phyloP scores from a whole-genome alignment of 2,797 vertebrate genomes.

The Cyclopterus lumpus region DNA sequence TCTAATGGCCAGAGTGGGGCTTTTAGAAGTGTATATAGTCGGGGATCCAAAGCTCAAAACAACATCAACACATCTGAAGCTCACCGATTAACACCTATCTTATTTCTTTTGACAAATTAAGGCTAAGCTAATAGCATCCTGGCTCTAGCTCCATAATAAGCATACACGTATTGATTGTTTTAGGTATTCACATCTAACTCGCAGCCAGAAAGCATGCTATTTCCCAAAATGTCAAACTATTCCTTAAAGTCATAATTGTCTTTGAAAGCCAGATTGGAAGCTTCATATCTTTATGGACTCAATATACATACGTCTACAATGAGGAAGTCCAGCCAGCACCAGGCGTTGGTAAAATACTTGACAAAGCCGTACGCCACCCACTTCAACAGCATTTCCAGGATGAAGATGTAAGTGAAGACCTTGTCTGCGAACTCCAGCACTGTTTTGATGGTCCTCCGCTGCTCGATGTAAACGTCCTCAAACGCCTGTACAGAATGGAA shows the following conservation, averaged over 20 bases:
- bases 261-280: neutral
- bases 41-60: neutral
- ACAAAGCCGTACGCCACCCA: slow-evolving; percentile 98
- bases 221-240: neutral
- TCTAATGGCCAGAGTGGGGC: neutral
- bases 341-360: slow-evolving; percentile 98
- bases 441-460: slow-evolving; percentile 92
- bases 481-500: slow-evolving; percentile 86
- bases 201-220: neutral
- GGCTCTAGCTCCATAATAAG: too few relatives aligned
- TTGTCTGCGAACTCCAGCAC: slow-evolving; percentile 97
- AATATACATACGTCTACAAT: slow-evolving; percentile 94
- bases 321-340: slow-evolving; percentile 99
- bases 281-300: neutral
- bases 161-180: neutral
- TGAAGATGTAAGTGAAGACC: slow-evolving; percentile 98
- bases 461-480: slow-evolving; percentile 97
- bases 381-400: slow-evolving; percentile 98
- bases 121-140: too few relatives aligned
- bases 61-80: too few relatives aligned
- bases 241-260: neutral
- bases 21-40: neutral
- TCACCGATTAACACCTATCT: too few relatives aligned
- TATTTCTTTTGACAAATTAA: too few relatives aligned
- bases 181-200: neutral